phyloP scores from a whole-genome alignment of 2,888 invertebrate species.

The Drosophila sordidula region DNA sequence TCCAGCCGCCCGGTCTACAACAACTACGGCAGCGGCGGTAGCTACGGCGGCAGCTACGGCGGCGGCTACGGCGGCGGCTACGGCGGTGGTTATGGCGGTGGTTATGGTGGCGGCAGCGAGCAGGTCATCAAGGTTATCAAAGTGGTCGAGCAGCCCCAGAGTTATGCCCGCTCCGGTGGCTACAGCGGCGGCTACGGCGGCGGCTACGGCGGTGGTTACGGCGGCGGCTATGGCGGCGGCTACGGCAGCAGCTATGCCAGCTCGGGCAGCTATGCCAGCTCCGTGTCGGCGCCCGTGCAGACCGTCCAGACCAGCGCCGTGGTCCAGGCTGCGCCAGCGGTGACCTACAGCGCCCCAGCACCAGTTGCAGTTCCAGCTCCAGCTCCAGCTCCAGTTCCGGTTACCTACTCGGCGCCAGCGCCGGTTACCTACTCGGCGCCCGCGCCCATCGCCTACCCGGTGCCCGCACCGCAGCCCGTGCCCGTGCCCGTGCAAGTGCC shows the following conservation, averaged over 20 bases:
- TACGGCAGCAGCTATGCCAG: slow-evolving; percentile 45
- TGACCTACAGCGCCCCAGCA: slow-evolving; percentile 40
- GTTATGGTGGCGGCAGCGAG: slow-evolving; percentile 30
- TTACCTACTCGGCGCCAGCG: slow-evolving; percentile 39
- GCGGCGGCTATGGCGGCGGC: slow-evolving; percentile 41
- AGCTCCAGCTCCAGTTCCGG: slow-evolving; percentile 40
- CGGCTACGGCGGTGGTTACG: slow-evolving; percentile 48
- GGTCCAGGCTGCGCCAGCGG: slow-evolving; percentile 37
- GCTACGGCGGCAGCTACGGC: slow-evolving; percentile 31
- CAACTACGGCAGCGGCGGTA: slow-evolving; percentile 35
- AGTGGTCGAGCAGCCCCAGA: slow-evolving; percentile 74
- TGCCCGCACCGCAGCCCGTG: slow-evolving; percentile 34
- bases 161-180: slow-evolving; percentile 39
- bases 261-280: slow-evolving; percentile 56
- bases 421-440: slow-evolving; percentile 42
- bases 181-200: not conserved
- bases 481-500: slow-evolving; percentile 16
- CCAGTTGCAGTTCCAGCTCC: slow-evolving; percentile 36
- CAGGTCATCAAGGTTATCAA: slow-evolving; percentile 77
- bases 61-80: slow-evolving; percentile 38
- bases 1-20: slow-evolving; percentile 66
- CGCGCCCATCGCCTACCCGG: slow-evolving; percentile 33
- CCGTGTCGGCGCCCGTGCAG: slow-evolving; percentile 33
- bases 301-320: slow-evolving; percentile 14
- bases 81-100: slow-evolving; percentile 33